Conservation (phyloP, 2,797 vertebrate genomes). For the Gymnopithys bicolor region DNA sequence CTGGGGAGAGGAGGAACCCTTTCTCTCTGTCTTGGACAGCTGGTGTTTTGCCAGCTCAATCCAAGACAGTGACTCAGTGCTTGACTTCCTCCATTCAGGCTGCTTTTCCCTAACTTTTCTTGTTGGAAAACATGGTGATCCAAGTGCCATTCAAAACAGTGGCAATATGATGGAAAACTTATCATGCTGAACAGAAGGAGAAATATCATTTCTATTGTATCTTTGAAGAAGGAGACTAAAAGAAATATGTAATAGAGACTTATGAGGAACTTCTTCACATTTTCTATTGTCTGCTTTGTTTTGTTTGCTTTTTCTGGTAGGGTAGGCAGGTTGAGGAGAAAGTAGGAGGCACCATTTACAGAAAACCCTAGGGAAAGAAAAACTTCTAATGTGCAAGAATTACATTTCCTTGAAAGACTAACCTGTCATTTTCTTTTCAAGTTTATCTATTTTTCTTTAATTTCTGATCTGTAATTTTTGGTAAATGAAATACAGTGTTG, state of each 20-base stretch:
- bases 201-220: not conserved
- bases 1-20: no score
- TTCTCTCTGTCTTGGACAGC: no score
- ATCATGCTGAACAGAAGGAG: not conserved
- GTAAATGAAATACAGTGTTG: not conserved
- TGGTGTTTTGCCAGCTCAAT: no score
- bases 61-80: no score
- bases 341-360: not conserved
- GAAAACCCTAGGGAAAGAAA: not conserved
- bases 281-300: not conserved
- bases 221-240: not conserved
- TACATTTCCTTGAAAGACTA: not conserved
- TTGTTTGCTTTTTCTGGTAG: not conserved
- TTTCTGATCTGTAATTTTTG: not conserved
- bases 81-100: not conserved
- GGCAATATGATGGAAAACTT: not conserved
- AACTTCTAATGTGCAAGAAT: not conserved
- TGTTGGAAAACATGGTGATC: not conserved
- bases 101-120: not conserved
- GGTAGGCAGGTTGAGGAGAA: not conserved
- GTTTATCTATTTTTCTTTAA: not conserved
- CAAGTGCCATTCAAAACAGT: not conserved
- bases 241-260: rapidly evolving
- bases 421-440: not conserved
- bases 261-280: not conserved